These are phyloP conservation scores for Drosophila suboccidentalis DNA, from an alignment of 2,888 invertebrate species.

Conservation along the genomic window DNA sequence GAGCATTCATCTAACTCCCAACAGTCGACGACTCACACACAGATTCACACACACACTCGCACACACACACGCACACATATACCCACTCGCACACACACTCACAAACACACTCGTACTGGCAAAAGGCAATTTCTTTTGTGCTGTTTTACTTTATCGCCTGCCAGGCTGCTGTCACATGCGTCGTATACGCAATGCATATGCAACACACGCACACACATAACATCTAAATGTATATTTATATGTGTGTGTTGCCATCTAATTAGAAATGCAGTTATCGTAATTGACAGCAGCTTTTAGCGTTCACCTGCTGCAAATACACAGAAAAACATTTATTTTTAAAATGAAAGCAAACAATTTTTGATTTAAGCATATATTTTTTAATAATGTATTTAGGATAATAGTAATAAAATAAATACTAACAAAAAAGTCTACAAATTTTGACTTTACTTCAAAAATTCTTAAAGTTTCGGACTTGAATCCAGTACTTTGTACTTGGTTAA, in stretches of 20 bases:
- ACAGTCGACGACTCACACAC: conserved; percentile 14
- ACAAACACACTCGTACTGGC: background rate
- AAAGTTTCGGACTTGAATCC: too few species aligned
- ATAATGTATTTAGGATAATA: too few species aligned
- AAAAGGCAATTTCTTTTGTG: conserved; percentile 48
- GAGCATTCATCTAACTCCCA: conserved; percentile 30
- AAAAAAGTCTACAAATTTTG: too few species aligned
- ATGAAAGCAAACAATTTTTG: too few species aligned
- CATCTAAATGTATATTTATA: background rate
- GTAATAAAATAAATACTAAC: too few species aligned
- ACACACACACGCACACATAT: background rate
- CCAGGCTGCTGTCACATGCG: conserved; percentile 38
- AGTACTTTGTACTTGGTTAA: too few species aligned
- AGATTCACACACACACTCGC: background rate
- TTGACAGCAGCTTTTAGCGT: conserved; percentile 50
- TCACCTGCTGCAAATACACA: conserved; percentile 8
- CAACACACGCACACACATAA: background rate
- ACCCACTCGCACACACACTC: background rate
- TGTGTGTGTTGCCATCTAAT: conserved; percentile 46
- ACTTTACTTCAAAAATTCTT: too few species aligned
- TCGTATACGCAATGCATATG: conserved; percentile 49
- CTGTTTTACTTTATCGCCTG: conserved; percentile 44
- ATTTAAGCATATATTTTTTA: too few species aligned
- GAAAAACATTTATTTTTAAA: too few species aligned
- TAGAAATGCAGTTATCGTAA: conserved; percentile 58